Percentiles rank a stretch among this genome's conserved stretches.
phyloP scores from a whole-genome alignment of 2,888 invertebrate genomes.

The Mactromeris polynyma region DNA sequence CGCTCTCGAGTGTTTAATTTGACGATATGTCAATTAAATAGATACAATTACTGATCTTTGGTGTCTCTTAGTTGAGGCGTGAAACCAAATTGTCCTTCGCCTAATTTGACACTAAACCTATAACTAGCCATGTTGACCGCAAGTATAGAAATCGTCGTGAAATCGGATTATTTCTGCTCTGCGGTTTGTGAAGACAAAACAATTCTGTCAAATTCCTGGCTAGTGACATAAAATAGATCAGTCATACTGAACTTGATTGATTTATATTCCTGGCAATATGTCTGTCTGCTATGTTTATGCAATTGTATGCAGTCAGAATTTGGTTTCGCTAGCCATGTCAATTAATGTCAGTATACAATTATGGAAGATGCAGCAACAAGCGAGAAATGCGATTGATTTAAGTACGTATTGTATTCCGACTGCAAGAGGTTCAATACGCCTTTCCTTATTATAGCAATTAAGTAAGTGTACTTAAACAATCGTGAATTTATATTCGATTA shows the following conservation, averaged over 20 bases:
- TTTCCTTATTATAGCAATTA: too few species aligned
- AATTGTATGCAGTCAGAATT: background rate
- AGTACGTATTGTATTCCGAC: background rate
- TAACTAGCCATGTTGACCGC: background rate
- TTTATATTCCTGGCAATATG: background rate
- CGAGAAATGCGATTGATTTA: background rate
- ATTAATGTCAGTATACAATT: conserved; percentile 1
- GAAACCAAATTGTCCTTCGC: background rate
- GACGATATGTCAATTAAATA: conserved; percentile 24
- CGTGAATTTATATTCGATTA: too few species aligned
- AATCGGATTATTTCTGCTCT: background rate
- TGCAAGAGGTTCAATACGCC: too few species aligned
- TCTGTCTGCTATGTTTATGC: background rate
- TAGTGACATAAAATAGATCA: background rate
- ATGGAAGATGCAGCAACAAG: background rate
- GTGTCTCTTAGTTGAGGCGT: conserved; percentile 1
- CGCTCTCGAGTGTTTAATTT: background rate
- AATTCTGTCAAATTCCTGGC: background rate
- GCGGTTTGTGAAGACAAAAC: background rate
- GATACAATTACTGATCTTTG: background rate
- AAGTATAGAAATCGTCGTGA: background rate
- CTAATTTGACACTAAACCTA: conserved; percentile 15
- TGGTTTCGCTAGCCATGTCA: background rate
- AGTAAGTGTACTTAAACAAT: too few species aligned
- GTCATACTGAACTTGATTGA: background rate